Percentiles rank a stretch among this genome's conserved stretches.
phyloP scores from a whole-genome alignment of 1,140 invertebrate species.

The Listronotus oregonensis region DNA sequence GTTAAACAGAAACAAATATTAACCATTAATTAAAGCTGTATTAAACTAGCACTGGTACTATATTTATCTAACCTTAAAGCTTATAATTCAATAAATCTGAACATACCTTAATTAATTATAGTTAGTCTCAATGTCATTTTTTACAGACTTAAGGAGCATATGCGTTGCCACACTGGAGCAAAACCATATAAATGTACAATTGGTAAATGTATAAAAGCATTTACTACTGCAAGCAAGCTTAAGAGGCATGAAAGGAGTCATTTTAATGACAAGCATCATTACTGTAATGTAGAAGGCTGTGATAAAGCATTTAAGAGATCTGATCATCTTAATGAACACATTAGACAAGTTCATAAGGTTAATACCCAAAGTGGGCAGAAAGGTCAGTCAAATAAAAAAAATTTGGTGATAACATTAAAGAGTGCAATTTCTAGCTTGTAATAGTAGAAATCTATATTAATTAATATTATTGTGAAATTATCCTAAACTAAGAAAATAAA shows the following conservation, averaged over 20 bases:
- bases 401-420: too few relatives aligned
- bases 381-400: not conserved
- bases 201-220: slow-evolving; percentile 3
- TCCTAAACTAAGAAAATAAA: too few relatives aligned
- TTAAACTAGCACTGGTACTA: too few relatives aligned
- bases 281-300: slow-evolving; percentile 8
- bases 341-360: slow-evolving; percentile 1
- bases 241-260: slow-evolving; percentile 13
- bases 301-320: slow-evolving; percentile 14
- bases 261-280: not conserved
- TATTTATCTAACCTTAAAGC: too few relatives aligned
- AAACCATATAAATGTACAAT: slow-evolving; percentile 9
- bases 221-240: slow-evolving; percentile 10
- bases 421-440: too few relatives aligned
- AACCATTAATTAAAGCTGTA: too few relatives aligned
- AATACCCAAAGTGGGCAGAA: not conserved
- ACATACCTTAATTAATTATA: too few relatives aligned
- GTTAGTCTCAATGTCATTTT: too few relatives aligned
- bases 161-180: slow-evolving; percentile 5
- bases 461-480: too few relatives aligned
- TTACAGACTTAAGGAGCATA: slow-evolving; percentile 6
- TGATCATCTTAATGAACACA: slow-evolving; percentile 12
- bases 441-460: too few relatives aligned
- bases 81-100: too few relatives aligned
- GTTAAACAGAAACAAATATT: too few relatives aligned